phyloP scores from a whole-genome alignment of 2,888 invertebrate species.

The Ommatoiulus sabulosus region DNA sequence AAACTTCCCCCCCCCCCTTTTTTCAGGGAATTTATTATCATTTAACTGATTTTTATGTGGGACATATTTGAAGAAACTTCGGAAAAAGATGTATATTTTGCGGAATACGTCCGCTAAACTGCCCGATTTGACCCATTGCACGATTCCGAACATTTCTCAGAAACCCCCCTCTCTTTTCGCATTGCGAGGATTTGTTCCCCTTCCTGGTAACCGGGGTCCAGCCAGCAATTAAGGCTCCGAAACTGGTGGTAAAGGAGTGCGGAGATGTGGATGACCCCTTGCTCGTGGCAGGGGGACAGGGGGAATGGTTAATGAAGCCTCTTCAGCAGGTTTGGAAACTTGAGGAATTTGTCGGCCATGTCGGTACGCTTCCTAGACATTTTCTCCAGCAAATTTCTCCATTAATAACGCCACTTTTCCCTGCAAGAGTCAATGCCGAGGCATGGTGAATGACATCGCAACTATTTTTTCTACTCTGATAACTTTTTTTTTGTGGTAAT shows the following conservation, averaged over 20 bases:
- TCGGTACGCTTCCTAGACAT: neutral
- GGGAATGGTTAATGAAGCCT: neutral
- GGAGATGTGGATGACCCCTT: slow-evolving; percentile 16
- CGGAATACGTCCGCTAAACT: no score
- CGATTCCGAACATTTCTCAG: neutral
- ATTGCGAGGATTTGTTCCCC: neutral
- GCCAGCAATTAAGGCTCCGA: neutral
- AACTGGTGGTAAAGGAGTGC: slow-evolving; percentile 6
- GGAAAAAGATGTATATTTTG: no score
- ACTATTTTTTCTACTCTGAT: neutral
- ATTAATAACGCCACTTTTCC: no score
- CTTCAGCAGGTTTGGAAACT: neutral
- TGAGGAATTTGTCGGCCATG: neutral
- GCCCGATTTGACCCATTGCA: no score
- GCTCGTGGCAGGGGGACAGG: neutral
- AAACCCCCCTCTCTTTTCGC: neutral
- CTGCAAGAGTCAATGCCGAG: no score
- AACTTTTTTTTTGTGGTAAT: neutral
- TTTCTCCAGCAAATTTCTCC: neutral
- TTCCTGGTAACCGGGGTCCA: neutral
- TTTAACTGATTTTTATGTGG: no score
- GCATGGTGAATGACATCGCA: neutral
- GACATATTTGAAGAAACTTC: no score
- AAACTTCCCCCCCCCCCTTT: no score
- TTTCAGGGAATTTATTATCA: no score